phyloP scores from a whole-genome alignment of 2,888 invertebrate species.

The Tinea pellionella region DNA sequence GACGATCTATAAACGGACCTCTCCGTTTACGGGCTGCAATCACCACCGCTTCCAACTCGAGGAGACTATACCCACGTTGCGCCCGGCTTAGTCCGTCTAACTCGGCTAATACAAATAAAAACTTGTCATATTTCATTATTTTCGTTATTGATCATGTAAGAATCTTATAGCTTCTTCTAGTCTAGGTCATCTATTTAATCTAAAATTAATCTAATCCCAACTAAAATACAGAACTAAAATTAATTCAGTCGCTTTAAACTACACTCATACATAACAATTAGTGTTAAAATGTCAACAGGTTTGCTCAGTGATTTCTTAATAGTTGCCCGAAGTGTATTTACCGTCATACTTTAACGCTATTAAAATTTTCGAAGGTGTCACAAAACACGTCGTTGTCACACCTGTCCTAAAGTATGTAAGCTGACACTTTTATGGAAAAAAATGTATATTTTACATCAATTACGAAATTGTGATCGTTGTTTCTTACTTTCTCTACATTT shows the following conservation, averaged over 20 bases:
- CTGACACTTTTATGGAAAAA: neutral
- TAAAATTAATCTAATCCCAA: too few relatives aligned
- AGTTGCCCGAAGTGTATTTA: neutral
- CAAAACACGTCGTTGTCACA: neutral
- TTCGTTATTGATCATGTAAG: too few relatives aligned
- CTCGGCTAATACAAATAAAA: too few relatives aligned
- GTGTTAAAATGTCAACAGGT: neutral
- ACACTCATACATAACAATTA: neutral
- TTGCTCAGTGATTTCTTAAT: neutral
- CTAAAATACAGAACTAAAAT: too few relatives aligned
- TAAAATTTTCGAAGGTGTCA: slow-evolving; percentile 9
- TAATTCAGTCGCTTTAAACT: neutral
- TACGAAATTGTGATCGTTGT: neutral
- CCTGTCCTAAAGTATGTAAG: neutral
- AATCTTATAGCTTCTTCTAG: too few relatives aligned
- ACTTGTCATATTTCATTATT: too few relatives aligned
- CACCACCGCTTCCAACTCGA: too few relatives aligned
- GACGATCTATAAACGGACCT: too few relatives aligned
- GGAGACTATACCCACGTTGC: too few relatives aligned
- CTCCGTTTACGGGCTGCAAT: too few relatives aligned
- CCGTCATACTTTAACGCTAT: neutral
- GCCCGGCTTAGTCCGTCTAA: too few relatives aligned
- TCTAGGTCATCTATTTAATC: too few relatives aligned
- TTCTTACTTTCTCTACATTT: neutral
- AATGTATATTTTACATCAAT: neutral